Evolutionary conservation across 30 jellyfish, hydroid and myxozoan species (phyloP).

Genomic region (Morbakka virulenta): DNA sequence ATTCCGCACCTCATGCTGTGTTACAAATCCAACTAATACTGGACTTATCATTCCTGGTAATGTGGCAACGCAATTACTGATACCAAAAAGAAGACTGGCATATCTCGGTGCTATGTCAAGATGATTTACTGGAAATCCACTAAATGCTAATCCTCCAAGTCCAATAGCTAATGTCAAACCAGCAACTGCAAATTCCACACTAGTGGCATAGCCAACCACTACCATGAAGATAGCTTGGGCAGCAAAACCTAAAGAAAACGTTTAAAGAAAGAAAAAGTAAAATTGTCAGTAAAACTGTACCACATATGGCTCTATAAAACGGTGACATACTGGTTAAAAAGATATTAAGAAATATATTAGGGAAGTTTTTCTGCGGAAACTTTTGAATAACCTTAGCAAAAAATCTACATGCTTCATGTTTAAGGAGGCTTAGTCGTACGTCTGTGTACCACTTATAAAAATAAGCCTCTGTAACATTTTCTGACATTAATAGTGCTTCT

Average conservation of each 20-base stretch:
- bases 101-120: conserved; percentile 92
- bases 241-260: conserved; percentile 54
- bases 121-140: conserved; percentile 92
- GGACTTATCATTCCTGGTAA: conserved; percentile 94
- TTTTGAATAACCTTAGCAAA: no score
- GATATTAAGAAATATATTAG: no score
- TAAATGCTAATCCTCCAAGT: conserved; percentile 89
- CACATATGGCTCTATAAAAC: no score
- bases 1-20: conserved; percentile 64
- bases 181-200: conserved; percentile 54
- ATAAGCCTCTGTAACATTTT: no score
- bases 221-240: conserved; percentile 71
- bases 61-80: conserved; percentile 91
- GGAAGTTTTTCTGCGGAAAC: no score
- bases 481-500: no score
- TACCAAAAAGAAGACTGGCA: conserved; percentile 91
- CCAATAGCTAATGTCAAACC: conserved; percentile 91
- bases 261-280: neutral
- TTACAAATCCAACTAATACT: conserved; percentile 72
- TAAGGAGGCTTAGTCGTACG: no score
- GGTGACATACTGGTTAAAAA: no score
- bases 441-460: no score
- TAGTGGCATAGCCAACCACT: conserved; percentile 76
- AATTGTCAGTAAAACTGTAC: no score
- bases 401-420: no score